A percentile compares a stretch with the other conserved stretches of the same genome.
These are phyloP conservation scores for Paramacrobiotus metropolitanus DNA, from an alignment of 1,140 invertebrate genomes.

Conservation along the genomic window DNA sequence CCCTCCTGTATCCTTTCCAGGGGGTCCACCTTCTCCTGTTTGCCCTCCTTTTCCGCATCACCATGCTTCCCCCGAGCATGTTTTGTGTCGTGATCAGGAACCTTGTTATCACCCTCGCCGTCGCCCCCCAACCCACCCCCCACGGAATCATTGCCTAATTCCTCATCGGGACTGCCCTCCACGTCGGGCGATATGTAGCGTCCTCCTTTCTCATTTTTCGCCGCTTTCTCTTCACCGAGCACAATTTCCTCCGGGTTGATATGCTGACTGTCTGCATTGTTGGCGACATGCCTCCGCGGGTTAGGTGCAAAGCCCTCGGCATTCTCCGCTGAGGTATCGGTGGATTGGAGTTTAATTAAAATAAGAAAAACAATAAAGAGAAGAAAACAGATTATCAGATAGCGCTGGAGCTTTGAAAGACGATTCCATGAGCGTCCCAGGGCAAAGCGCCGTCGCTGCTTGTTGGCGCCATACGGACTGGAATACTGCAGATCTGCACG, in stretches of 20 bases:
- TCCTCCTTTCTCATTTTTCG: neutral
- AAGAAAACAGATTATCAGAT: neutral
- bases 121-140: neutral
- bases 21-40: no score
- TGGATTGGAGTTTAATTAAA: neutral
- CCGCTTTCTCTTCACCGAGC: neutral
- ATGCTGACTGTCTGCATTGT: neutral
- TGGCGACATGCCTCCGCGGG: neutral
- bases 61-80: no score
- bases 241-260: neutral
- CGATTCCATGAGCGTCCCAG: neutral
- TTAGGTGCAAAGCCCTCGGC: neutral
- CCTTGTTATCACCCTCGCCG: neutral
- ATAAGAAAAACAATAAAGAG: neutral
- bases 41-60: no score
- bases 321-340: neutral
- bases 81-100: no score
- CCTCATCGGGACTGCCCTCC: neutral
- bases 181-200: neutral
- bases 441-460: neutral
- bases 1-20: neutral
- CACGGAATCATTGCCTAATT: neutral
- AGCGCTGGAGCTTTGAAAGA: neutral
- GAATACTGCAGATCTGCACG: no score
- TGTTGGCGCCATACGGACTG: neutral